phyloP scores from a whole-genome alignment of 2,888 invertebrate species.

The Scaptomyza reducta region DNA sequence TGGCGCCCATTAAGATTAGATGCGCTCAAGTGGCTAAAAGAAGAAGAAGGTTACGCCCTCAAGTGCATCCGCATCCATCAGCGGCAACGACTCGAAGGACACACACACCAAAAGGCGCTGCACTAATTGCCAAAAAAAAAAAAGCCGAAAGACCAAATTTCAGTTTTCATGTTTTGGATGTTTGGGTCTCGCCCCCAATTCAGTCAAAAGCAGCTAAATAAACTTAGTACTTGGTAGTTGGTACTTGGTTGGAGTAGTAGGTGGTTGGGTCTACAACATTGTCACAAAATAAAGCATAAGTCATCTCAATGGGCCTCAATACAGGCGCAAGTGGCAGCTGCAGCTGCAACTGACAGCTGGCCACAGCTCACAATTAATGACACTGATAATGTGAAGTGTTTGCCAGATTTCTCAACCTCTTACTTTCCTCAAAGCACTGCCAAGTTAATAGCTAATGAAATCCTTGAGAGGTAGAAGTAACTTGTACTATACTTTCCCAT shows the following conservation, averaged over 20 bases:
- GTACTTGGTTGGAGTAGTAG: background rate
- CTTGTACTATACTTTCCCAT: too few species aligned
- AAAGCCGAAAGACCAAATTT: constrained; percentile 53
- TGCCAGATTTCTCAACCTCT: background rate
- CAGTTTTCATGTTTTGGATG: constrained; percentile 76
- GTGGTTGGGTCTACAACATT: constrained; percentile 34
- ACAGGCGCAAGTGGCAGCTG: constrained; percentile 48
- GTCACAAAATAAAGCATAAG: constrained; percentile 51
- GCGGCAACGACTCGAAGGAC: constrained; percentile 5
- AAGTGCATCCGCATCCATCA: constrained; percentile 55
- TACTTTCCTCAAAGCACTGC: background rate
- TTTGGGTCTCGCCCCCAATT: constrained; percentile 58
- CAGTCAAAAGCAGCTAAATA: too few species aligned
- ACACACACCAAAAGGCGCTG: constrained; percentile 5
- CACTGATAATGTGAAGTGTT: constrained; percentile 23
- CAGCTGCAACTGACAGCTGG: constrained; percentile 41
- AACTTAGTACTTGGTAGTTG: background rate
- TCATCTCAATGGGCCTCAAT: constrained; percentile 40
- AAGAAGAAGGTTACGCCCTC: constrained; percentile 21
- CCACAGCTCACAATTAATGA: constrained; percentile 25
- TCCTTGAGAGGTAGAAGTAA: background rate
- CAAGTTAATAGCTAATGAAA: background rate
- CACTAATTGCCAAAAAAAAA: constrained; percentile 59
- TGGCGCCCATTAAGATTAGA: constrained; percentile 52
- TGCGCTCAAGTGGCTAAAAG: constrained; percentile 62